Evolutionary conservation across 2,888 invertebrate species (phyloP), one percentile per base, ranked within the genome.

Genomic region (Crepidodera aurea): DNA sequence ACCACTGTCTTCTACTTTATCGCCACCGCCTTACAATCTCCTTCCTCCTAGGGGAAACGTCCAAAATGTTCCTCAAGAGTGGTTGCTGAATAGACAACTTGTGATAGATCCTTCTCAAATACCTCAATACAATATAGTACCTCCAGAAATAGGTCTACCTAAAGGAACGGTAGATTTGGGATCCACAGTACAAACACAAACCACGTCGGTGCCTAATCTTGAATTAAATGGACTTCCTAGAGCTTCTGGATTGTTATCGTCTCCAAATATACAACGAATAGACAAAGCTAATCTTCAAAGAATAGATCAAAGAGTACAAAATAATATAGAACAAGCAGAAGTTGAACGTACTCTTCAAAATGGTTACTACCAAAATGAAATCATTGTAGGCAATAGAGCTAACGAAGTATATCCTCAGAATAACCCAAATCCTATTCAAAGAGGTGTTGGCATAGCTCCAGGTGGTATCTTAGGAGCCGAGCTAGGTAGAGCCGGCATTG

Each of bases 101-200:
- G 34, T 7, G 2, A 15, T 66, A 5, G 63, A 68, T 53, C 69
- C 61, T 16, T 22, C 56, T 1, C 40, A 58, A 18, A 66, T 68
- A 29, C 67, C 69, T 1, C 22, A 51, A 2, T 51, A 42, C 22
- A 69, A 70, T 40, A 67, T 69, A n/a, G 55, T 70, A 57, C 69
- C 68, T n/a, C 69, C 69, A 16, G 70, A 69, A 56, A 67, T 69
- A 15, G 51, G 57, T 2, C 4, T 60, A 22, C 25, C 64, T 6
- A 19, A 44, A 25, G 54, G 50, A 50, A 10, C 48, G 18, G 40
- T 58, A 3, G 48, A 62, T 48, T 25, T 59, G 15, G 58, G 53
- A 18, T 12, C 18, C 3, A 51, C 56, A 8, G 13, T 51, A 1
- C 54, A 55, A 44, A 37, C 37, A 10, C 32, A 32, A 13, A 22